Conservation (phyloP, 2,888 invertebrate genomes). For the Gandaritis pyraliata region DNA sequence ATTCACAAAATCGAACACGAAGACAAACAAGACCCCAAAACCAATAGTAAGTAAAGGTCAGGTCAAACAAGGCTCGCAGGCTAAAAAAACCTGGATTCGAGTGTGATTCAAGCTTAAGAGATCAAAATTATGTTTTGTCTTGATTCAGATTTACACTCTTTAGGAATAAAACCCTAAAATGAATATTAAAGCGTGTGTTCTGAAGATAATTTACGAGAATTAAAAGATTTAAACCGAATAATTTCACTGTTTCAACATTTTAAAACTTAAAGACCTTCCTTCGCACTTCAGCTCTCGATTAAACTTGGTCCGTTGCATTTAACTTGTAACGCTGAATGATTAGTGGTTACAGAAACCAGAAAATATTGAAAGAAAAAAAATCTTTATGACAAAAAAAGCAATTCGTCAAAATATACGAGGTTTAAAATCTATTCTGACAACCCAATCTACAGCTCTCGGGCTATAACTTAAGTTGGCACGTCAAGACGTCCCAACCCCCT, state of each 20-base stretch:
- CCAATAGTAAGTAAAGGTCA: too few relatives aligned
- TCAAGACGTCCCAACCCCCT: conserved; percentile 8
- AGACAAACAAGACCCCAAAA: too few relatives aligned
- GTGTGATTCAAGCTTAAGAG: too few relatives aligned
- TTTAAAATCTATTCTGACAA: conserved; percentile 1
- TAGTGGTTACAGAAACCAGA: too few relatives aligned
- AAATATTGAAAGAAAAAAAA: not conserved
- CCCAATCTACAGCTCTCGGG: conserved; percentile 3
- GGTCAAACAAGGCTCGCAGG: too few relatives aligned
- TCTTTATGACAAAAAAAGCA: not conserved
- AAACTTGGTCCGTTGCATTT: conserved; percentile 13
- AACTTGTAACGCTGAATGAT: not conserved
- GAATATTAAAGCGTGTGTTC: too few relatives aligned
- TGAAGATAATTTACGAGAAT: not conserved
- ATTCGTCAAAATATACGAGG: not conserved
- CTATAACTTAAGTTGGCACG: conserved; percentile 20
- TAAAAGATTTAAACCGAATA: not conserved
- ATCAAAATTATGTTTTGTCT: too few relatives aligned
- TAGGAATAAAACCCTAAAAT: too few relatives aligned
- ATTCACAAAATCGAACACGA: too few relatives aligned
- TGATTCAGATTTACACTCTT: too few relatives aligned
- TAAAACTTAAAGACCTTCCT: not conserved
- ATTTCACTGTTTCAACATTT: conserved; percentile 7
- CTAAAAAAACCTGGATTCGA: too few relatives aligned
- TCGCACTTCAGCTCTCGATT: conserved; percentile 7